Evolutionary conservation across 2,888 invertebrate species (phyloP), one percentile per base, ranked within the genome.

Genomic region (Atrina japonica): DNA sequence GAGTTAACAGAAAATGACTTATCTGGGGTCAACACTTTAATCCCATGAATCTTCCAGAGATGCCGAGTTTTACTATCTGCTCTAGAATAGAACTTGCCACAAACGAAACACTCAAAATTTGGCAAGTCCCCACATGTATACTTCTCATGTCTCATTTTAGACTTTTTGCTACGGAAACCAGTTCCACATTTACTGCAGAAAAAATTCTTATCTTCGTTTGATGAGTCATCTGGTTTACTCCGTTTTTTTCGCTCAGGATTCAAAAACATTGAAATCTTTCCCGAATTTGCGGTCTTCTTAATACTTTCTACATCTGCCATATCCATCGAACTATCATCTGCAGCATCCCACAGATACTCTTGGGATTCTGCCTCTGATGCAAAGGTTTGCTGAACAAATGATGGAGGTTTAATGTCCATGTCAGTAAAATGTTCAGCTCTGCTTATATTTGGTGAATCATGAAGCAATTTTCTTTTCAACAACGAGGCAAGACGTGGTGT

Each of bases 51-150:
- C 53, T 59, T 58, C 58, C 47, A 60, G 30, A 67, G 27, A 30
- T 67, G 67, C 35, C 67, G 47, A 30, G 55, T 56, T 35, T 61
- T 67, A 60, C 67, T 67, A 45, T 67, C 67, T 23, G 67, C 67
- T 29, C 67, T 60, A 0, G 67, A 67, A 53, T 60, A 67, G 23
- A 61, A 60, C 35, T 67, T 67, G 6, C 60, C 60, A 45, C 67
- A 67, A 11, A 67, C 60, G 18, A 43, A 47, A 50, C 67, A 67
- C 43, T 60, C 60, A 61, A 67, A 67, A 21, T 43, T 52, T 21
- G 43, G 60, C 3, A 61, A 49, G 47, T 67, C 56, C 25, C 67
- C 67, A 30, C 67, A 67, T 11, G 60, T 67, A 30, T 60, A 61
- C 21, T 53, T 41, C 45, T 67, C 67, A 45, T 67, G 67, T 21